Base-by-base conservation (phyloP, 2,888 invertebrate species). In the Ectropis crepuscularia region DNA sequence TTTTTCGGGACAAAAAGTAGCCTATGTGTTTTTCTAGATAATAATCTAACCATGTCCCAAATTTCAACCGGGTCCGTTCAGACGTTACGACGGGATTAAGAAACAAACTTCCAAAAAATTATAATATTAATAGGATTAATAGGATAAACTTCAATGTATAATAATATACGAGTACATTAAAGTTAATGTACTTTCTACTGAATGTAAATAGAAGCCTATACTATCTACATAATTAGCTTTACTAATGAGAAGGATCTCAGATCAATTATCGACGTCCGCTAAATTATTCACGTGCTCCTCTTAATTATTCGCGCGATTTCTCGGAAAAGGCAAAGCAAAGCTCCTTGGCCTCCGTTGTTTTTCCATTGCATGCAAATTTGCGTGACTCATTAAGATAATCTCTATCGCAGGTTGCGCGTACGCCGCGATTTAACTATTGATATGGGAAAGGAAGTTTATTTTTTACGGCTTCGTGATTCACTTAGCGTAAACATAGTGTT, bases 331-430 rank as follows among this genome's bases (percentile, higher is more conserved):
- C 66, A 73, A 70, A 46, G 42, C 47, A 53, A 60, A 68, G 67
- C 65, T 73, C 58, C 69, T 71, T 73, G 71, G 67, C 77, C 75
- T 77, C 78, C 71, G 69, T 79, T 78, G 77, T 78, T 83, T 82
- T 82, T 78, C 77, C 76, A 72, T 70, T 71, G 68, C 79, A 82
- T 83, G 81, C 78, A 82, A 86, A 87, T 84, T 80, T 77, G 76
- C 73, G 78, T 70, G 88, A 88, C 71, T 87, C 87, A 87, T 81
- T 83, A 83, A 65, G 73, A 66, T 76, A 72, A 80, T 78, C 75
- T 75, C 77, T 77, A 78, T 74, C 71, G 73, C 77, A 74, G 65
- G 75, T 71, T 75, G 75, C 71, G 74, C 72, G 74, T 77, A 78
- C 79, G 28, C 51, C 36, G 53, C 62, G 57, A 57, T 57, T 47